Conservation (phyloP, 2,113 vertebrate genomes). For the Solea senegalensis region DNA sequence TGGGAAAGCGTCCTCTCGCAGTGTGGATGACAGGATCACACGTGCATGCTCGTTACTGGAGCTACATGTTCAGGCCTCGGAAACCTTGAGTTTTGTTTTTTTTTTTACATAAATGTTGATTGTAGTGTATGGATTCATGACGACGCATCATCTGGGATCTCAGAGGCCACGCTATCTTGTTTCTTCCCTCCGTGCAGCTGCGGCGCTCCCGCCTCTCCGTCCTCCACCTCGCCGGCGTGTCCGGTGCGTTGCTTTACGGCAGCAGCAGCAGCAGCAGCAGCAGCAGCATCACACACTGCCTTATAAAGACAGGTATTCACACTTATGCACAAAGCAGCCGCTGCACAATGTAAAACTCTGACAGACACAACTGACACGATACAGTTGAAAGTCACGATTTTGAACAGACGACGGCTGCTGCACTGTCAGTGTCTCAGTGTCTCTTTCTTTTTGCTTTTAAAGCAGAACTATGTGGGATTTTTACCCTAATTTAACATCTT, state of each 20-base stretch:
- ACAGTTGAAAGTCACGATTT: conserved; percentile 64
- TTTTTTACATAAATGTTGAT: background rate
- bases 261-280: conserved; percentile 38
- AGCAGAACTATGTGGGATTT: no score
- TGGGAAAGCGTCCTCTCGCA: background rate
- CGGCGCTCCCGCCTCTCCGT: conserved; percentile 12
- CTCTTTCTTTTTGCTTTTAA: background rate
- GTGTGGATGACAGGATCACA: conserved; percentile 5
- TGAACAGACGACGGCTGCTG: conserved; percentile 40
- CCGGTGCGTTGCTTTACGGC: conserved; percentile 67
- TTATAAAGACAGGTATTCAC: conserved; percentile 84
- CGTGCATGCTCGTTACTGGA: background rate
- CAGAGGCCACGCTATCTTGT: background rate
- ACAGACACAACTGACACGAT: conserved; percentile 66
- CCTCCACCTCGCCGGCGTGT: conserved; percentile 36
- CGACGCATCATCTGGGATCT: conserved; percentile 1
- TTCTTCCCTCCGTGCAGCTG: conserved; percentile 3
- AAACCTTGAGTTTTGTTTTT: background rate
- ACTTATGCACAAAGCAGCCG: conserved; percentile 61
- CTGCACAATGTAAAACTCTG: conserved; percentile 73
- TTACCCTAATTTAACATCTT: no score
- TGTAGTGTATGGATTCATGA: conserved; percentile 16
- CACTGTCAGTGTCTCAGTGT: conserved; percentile 8
- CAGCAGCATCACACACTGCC: conserved; percentile 67
- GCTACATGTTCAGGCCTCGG: background rate